Evolutionary conservation across 2,797 vertebrate genomes (phyloP).

Genomic region (Brachyalestes nurse): DNA sequence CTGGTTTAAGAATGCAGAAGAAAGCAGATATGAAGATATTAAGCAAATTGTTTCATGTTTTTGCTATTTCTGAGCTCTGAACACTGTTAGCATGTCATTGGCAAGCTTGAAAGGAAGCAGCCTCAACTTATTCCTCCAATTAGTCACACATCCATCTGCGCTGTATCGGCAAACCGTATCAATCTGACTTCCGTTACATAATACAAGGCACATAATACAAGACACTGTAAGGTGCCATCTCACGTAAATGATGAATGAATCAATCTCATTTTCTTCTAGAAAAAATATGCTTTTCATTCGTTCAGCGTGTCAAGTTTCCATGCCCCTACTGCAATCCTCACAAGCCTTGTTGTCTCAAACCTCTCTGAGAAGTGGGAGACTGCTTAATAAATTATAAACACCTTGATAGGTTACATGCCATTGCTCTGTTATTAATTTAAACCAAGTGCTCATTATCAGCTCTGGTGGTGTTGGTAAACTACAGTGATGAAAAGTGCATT

Average conservation of each 20-base stretch:
- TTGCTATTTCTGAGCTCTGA: not conserved
- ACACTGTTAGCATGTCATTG: not conserved
- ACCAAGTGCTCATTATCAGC: not conserved
- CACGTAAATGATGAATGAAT: not conserved
- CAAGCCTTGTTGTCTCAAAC: no score
- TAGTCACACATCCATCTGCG: conserved; percentile 9
- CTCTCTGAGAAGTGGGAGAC: no score
- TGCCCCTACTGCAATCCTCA: no score
- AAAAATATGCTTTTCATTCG: no score
- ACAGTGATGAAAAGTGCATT: not conserved
- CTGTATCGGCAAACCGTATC: not conserved
- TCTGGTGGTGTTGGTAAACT: not conserved
- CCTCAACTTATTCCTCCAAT: not conserved
- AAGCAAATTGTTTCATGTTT: not conserved
- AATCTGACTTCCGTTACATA: conserved; percentile 3
- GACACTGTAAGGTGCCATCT: not conserved
- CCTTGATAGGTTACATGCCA: not conserved
- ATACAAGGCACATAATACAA: not conserved
- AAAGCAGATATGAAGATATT: not conserved
- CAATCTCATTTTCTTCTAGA: not conserved
- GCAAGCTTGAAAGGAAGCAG: not conserved
- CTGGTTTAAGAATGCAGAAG: not conserved
- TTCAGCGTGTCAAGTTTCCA: no score
- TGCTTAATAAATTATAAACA: not conserved
- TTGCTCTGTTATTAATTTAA: not conserved